Conservation (phyloP, 2,888 invertebrate species). For the Petrolisthes manimaculis region DNA sequence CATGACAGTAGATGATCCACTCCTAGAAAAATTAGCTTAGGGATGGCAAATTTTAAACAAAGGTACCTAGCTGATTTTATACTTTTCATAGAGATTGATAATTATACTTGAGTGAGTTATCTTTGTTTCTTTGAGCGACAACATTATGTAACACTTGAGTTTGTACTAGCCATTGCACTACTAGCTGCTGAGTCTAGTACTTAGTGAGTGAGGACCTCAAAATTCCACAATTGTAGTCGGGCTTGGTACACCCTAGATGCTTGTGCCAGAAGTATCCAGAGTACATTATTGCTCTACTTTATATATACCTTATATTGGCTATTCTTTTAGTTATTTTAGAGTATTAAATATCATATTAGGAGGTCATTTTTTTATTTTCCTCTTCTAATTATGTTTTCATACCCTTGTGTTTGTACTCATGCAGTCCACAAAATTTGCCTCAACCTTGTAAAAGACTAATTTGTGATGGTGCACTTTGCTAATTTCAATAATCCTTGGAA, state of each 20-base stretch:
- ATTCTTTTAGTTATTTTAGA: too few species aligned
- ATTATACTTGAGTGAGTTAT: constrained; percentile 15
- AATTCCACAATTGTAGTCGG: constrained; percentile 44
- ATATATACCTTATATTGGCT: too few species aligned
- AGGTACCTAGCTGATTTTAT: not conserved
- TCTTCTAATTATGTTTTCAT: too few species aligned
- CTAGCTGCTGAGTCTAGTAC: constrained; percentile 25
- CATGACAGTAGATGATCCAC: constrained; percentile 34
- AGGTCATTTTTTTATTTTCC: too few species aligned
- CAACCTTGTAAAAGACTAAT: too few species aligned
- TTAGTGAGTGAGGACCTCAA: constrained; percentile 39
- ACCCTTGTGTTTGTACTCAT: too few species aligned
- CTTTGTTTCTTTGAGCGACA: constrained; percentile 9
- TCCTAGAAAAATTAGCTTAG: constrained; percentile 36
- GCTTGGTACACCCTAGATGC: not conserved
- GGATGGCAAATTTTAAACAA: constrained; percentile 33
- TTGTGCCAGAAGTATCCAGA: not conserved
- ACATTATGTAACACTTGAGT: constrained; percentile 23
- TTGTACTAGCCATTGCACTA: constrained; percentile 38
- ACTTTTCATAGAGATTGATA: not conserved
- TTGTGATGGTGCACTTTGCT: too few species aligned
- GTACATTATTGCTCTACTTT: not conserved
- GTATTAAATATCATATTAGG: too few species aligned
- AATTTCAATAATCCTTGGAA: too few species aligned
- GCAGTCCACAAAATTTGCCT: too few species aligned